These are phyloP conservation scores for Ailuropoda melanoleuca DNA, from an alignment of 2,113 vertebrate species.

Conservation along the genomic window DNA sequence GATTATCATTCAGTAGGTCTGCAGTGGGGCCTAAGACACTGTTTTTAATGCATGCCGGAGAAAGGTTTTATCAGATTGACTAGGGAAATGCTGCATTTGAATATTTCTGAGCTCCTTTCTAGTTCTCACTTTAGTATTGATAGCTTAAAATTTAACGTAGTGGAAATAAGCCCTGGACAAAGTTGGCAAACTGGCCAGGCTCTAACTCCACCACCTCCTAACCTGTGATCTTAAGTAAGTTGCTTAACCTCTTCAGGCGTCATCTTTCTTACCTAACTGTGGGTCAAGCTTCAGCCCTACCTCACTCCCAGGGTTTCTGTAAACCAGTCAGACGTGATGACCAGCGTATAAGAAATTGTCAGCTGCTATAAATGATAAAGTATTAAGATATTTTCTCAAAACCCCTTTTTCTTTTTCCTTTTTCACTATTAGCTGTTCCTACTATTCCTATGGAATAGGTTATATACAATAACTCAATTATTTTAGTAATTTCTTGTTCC, in stretches of 20 bases:
- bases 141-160: neutral
- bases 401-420: neutral
- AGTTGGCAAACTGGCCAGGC: neutral
- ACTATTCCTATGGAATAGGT: neutral
- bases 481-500: neutral
- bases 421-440: neutral
- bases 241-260: conserved; percentile 4
- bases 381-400: neutral
- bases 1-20: neutral
- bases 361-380: neutral
- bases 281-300: neutral
- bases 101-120: neutral
- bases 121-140: neutral
- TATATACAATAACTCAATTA: neutral
- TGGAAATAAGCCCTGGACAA: conserved; percentile 8
- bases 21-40: neutral
- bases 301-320: neutral
- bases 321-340: neutral
- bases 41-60: neutral
- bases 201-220: neutral
- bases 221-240: neutral
- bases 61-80: neutral
- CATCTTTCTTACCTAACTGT: conserved; percentile 23
- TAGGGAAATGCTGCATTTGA: neutral
- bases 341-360: neutral